These are phyloP conservation scores for Maniola jurtina DNA, from an alignment of 1,140 invertebrate genomes.

Conservation along the genomic window DNA sequence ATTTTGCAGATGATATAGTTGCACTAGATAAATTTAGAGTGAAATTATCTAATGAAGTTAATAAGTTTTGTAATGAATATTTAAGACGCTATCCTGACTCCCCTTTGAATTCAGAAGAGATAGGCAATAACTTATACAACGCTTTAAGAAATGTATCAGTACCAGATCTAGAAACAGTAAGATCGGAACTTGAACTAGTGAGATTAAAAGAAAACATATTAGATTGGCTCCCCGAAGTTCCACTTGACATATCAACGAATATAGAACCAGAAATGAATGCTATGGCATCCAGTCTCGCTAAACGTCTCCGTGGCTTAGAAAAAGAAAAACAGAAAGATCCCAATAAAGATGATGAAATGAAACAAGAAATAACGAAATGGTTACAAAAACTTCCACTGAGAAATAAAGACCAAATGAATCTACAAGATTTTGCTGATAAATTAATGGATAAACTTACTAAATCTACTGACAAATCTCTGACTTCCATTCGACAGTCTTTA, in stretches of 20 bases:
- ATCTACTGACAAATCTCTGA: background rate
- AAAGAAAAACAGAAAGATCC: background rate
- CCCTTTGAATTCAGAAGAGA: background rate
- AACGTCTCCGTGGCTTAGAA: slow-evolving; percentile 1
- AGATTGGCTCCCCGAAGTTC: slow-evolving; percentile 4
- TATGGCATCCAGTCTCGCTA: background rate
- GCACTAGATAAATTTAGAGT: slow-evolving; percentile 5
- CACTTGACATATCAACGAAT: background rate
- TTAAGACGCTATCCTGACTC: slow-evolving; percentile 5
- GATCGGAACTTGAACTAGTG: slow-evolving; percentile 3
- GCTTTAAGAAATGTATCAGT: slow-evolving; percentile 16
- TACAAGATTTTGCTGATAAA: slow-evolving; percentile 3
- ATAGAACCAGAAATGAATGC: slow-evolving; percentile 4
- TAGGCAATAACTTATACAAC: slow-evolving; percentile 16
- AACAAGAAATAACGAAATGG: slow-evolving; percentile 8
- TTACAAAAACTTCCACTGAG: slow-evolving; percentile 1
- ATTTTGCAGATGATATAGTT: slow-evolving; percentile 4
- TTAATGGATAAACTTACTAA: slow-evolving; percentile 14
- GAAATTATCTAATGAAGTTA: slow-evolving; percentile 18
- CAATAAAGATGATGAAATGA: slow-evolving; percentile 9
- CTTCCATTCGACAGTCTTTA: background rate
- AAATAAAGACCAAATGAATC: background rate
- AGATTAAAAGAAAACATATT: slow-evolving; percentile 7
- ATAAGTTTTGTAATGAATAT: slow-evolving; percentile 25
- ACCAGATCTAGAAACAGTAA: slow-evolving; percentile 4